These are phyloP conservation scores for Hanleya hanleyi DNA, from an alignment of 2,888 invertebrate species.

Conservation along the genomic window DNA sequence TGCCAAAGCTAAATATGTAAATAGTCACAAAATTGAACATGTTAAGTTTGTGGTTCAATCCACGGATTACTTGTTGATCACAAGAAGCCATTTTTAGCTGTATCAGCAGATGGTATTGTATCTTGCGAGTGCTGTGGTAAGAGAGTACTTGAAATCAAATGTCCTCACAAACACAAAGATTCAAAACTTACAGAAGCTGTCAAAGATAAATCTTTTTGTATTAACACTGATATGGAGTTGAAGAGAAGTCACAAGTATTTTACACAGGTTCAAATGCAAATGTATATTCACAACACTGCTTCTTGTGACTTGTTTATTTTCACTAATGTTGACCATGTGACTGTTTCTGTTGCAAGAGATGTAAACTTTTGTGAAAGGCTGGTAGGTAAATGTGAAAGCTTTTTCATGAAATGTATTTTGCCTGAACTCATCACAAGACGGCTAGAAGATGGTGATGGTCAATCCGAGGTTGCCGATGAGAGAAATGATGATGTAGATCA, in stretches of 20 bases:
- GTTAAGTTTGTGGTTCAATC: too few relatives aligned
- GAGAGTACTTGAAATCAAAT: background rate
- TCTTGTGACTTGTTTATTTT: constrained; percentile 10
- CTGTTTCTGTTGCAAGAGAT: background rate
- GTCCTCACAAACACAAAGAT: background rate
- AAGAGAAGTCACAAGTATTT: constrained; percentile 18
- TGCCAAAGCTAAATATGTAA: too few relatives aligned
- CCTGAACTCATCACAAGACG: background rate
- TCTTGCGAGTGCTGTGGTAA: background rate
- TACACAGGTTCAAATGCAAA: constrained; percentile 26
- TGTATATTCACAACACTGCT: too few relatives aligned
- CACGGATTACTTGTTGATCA: background rate
- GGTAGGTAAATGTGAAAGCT: background rate
- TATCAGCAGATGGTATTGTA: background rate
- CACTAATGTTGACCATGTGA: too few relatives aligned
- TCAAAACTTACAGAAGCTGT: constrained; percentile 9
- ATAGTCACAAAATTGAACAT: too few relatives aligned
- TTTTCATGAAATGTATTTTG: background rate
- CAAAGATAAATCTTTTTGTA: constrained; percentile 6
- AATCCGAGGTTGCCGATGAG: background rate
- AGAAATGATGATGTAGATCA: background rate
- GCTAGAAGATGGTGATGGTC: background rate
- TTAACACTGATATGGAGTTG: constrained; percentile 10
- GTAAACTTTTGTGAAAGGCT: background rate
- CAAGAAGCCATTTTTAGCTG: background rate